Evolutionary conservation across 1,140 invertebrate species (phyloP), one percentile per base, ranked within the genome.

Genomic region (Drosophila jambulina): DNA sequence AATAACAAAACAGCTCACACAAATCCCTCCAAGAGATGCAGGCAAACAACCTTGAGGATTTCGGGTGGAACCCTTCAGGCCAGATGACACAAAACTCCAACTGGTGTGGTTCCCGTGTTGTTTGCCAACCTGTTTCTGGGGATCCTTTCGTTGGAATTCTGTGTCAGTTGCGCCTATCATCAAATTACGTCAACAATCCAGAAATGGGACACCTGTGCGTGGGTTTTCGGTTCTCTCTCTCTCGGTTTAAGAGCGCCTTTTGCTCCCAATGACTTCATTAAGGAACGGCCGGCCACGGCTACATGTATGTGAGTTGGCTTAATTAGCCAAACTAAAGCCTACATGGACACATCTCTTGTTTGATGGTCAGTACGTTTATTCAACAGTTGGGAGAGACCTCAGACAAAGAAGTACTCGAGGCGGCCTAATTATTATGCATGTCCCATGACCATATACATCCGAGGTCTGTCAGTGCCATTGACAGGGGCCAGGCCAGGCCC

Each of bases 181-280:
- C 81, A 65, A 84, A 78, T 88, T 88, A 88, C 84, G 85, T 88
- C 84, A 88, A 88, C 84, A 82, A 45, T 51, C 19, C 75, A 53
- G 70, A 54, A 81, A 78, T 75, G 57, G 65, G 64, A 68, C 85
- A 88, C 78, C 84, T 88, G 84, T 87, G 77, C 77, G 62, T 67
- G 65, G 78, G 63, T 88, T 75, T 88, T 49, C 36, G 36, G 13
- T 69, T 54, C 45, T 61, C 46, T 34, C 46, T 34, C 25, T 63
- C 38, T 38, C 32, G 58, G 45, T 49, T 62, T 34, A 49, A 49
- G 59, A 51, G 36, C 34, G 36, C 12, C 45, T 36, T 10, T 29
- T 40, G 61, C 67, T 65, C 63, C 40, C 43, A 79, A 64, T 78
- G 75, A 78, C 75, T 71, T 70, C 57, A 78, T 71, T 70, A 78